Evolutionary conservation across 2,888 invertebrate species (phyloP).

Genomic region (Trissonchulus latispiculum): DNA sequence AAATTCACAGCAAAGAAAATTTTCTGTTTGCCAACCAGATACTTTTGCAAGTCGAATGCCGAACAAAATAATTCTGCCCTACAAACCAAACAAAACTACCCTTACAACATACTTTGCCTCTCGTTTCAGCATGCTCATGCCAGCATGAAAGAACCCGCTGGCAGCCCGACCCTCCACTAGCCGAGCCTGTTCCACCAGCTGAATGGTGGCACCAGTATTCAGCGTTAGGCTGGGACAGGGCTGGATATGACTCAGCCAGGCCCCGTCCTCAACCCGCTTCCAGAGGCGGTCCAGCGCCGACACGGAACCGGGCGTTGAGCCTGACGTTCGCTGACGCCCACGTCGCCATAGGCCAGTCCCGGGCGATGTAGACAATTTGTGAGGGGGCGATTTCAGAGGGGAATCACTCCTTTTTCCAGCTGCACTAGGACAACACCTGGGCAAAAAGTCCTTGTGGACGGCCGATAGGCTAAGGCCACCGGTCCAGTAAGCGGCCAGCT

Average conservation of each 20-base stretch:
- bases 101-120: neutral
- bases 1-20: too few relatives aligned
- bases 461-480: neutral
- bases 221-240: neutral
- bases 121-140: neutral
- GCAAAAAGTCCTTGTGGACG: neutral
- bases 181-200: neutral
- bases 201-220: neutral
- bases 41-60: too few relatives aligned
- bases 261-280: neutral
- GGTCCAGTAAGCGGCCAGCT: neutral
- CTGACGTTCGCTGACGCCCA: neutral
- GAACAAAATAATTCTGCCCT: too few relatives aligned
- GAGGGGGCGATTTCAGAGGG: neutral
- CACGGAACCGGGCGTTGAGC: neutral
- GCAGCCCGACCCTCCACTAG: neutral
- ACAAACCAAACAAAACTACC: neutral
- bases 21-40: too few relatives aligned
- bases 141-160: neutral
- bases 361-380: neutral
- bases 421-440: neutral
- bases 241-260: neutral
- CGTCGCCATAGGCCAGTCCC: too few relatives aligned
- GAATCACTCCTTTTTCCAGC: neutral
- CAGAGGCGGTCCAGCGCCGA: neutral